A percentile compares a stretch with the other conserved stretches of the same genome.
Evolutionary conservation across 2,888 invertebrate genomes (phyloP).

Genomic region (Pristionchus mayeri): DNA sequence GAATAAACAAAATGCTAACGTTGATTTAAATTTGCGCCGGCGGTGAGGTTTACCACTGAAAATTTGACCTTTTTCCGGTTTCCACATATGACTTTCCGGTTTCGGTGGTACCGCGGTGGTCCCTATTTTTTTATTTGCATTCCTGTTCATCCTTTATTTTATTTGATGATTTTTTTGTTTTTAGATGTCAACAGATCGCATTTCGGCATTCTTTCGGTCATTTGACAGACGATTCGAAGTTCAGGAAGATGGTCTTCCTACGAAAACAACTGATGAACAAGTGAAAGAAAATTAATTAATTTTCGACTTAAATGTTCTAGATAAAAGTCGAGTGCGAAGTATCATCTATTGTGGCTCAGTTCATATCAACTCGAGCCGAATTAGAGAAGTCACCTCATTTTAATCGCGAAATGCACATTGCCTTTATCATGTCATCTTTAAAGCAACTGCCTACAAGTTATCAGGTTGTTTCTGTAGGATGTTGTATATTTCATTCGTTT

Average conservation of each 20-base stretch:
- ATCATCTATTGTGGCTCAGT: not conserved
- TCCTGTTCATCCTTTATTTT: too few species aligned
- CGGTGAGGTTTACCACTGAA: too few species aligned
- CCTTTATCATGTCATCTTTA: conserved; percentile 55
- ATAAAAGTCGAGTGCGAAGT: conserved; percentile 51
- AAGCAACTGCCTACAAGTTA: conserved; percentile 54
- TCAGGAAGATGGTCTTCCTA: conserved; percentile 61
- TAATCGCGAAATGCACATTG: conserved; percentile 53
- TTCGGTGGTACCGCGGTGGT: too few species aligned
- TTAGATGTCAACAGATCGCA: conserved; percentile 26
- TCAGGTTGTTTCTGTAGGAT: conserved; percentile 50
- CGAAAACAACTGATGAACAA: conserved; percentile 65
- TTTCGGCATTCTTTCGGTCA: conserved; percentile 52
- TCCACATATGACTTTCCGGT: too few species aligned
- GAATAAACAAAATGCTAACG: too few species aligned
- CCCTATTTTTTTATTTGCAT: too few species aligned
- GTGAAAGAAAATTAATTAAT: conserved; percentile 52
- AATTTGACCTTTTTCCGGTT: too few species aligned
- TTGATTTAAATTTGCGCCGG: too few species aligned
- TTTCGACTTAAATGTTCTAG: not conserved
- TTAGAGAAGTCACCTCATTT: conserved; percentile 47
- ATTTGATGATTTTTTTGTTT: too few species aligned
- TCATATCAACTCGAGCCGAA: not conserved
- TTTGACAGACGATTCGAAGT: conserved; percentile 53
- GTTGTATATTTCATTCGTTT: not conserved